Base-by-base conservation (phyloP, 2,888 invertebrate species). In the Deilephila porcellus region DNA sequence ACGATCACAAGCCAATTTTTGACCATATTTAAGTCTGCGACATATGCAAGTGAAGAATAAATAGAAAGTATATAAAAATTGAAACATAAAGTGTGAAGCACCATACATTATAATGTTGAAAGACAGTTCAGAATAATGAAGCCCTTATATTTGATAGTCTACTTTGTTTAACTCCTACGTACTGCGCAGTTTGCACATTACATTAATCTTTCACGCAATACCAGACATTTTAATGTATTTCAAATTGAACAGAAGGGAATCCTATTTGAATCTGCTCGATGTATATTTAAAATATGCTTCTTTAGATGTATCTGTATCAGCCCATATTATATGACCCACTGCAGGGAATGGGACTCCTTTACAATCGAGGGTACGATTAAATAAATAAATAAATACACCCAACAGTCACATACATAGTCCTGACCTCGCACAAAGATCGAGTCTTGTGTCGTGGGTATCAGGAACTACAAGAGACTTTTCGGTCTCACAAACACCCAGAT, bases 171-270 rank as follows among this genome's bases (percentile, higher is more conserved):
- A 37, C 11, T 64, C 20, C 32, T 64, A 37, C 37, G n/a, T 20
- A 37, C 20, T 11, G 11, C 37, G 64, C 64, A 37, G 19, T 20
- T 4, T n/a, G 64, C 64, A 37, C n/a, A 37, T n/a, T 64, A n/a
- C 37, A 64, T 64, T 64, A 64, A 64, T 64, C 64, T 64, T 19
- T 37, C 37, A 56, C 64, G 37, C 37, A 64, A 37, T 45, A 37
- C n/a, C 11, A 37, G 8, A 64, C n/a, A 37, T 34, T 37, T 37
- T 64, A 37, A 37, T n/a, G 32, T n/a, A 11, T 64, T 64, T 32
- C 37, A 37, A n/a, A 37, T 37, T 37, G 32, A n/a, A 34, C n/a
- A n/a, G 8, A 8, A 37, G 3, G 3, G 64, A 64, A 37, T 34
- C 4, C 20, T 37, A 17, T 11, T 29, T 1, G 11, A 29, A 56